A percentile compares a stretch with the other conserved stretches of the same genome.
Evolutionary conservation across 2,113 vertebrate species (phyloP).

Genomic region (Tachuris rubrigastra): DNA sequence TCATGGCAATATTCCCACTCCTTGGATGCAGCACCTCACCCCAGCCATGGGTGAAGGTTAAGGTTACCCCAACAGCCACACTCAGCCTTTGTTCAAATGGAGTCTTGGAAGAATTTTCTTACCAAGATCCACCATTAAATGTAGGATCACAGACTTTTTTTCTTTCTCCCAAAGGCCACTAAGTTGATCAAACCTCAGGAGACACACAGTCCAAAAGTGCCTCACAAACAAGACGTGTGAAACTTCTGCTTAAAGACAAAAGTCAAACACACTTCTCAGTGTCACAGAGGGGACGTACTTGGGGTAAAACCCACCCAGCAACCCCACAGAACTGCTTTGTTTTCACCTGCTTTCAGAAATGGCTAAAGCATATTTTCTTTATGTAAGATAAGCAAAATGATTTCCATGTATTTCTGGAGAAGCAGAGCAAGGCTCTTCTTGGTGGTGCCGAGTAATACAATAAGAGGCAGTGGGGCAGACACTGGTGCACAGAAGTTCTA

Average conservation of each 20-base stretch:
- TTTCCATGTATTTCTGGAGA: background rate
- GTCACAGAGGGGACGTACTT: background rate
- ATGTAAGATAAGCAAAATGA: fast-evolving
- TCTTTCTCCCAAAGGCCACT: no score
- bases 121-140: background rate
- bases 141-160: background rate
- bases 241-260: background rate
- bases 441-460: background rate
- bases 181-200: background rate
- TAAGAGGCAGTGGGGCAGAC: background rate
- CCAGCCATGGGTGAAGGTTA: fast-evolving
- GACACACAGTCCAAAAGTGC: background rate
- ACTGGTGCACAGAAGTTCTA: background rate
- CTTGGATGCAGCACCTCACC: background rate
- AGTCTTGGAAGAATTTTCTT: background rate
- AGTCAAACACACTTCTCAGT: fast-evolving
- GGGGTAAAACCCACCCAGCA: background rate
- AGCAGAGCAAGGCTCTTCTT: background rate
- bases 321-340: background rate
- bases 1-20: background rate
- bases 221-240: background rate
- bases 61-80: background rate
- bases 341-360: background rate
- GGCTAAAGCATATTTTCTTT: background rate
- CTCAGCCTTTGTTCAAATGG: background rate